Conservation (phyloP, 2,113 vertebrate genomes). For the Scytalopus superciliaris region DNA sequence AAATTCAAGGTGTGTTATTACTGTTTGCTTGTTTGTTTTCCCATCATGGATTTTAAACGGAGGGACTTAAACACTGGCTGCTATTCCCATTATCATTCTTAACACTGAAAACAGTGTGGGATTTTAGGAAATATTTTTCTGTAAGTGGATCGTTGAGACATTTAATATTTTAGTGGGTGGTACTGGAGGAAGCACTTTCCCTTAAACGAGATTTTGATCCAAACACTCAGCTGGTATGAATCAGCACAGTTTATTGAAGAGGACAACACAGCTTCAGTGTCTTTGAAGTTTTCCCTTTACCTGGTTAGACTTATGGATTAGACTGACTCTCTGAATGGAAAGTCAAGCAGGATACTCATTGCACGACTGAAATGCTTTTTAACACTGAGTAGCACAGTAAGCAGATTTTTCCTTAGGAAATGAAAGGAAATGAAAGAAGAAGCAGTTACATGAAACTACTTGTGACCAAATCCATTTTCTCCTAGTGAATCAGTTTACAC, state of each 20-base stretch:
- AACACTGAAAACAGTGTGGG: background rate
- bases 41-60: background rate
- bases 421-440: conserved; percentile 22
- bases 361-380: background rate
- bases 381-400: background rate
- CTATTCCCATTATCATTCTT: background rate
- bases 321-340: background rate
- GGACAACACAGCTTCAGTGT: background rate
- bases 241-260: background rate
- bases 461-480: background rate
- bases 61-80: background rate
- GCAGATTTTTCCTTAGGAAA: background rate
- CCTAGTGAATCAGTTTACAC: conserved; percentile 24
- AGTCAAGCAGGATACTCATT: background rate
- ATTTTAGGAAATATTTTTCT: background rate
- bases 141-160: background rate
- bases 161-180: background rate
- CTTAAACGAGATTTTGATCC: background rate
- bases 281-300: background rate
- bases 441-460: background rate
- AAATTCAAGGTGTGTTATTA: background rate
- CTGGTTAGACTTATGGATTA: background rate
- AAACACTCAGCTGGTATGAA: background rate
- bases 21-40: background rate
- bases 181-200: background rate